These are phyloP conservation scores for Mesorhabditis sp. DNA, from an alignment of 2,888 invertebrate genomes.

Conservation along the genomic window DNA sequence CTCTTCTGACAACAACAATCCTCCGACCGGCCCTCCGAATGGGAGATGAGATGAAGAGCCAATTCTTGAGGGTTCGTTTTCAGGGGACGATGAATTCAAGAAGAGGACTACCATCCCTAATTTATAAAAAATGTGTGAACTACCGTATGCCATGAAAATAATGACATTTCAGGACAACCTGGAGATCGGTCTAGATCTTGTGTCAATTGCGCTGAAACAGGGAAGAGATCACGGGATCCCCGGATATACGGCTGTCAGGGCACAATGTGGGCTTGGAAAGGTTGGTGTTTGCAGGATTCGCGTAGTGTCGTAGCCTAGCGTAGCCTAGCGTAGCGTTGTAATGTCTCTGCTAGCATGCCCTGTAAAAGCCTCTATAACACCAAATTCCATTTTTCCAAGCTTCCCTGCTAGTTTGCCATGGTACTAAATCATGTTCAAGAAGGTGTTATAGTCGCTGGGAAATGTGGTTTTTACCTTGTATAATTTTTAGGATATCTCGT, in stretches of 20 bases:
- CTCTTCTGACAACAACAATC: slow-evolving; percentile 32
- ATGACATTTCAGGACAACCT: slow-evolving; percentile 14
- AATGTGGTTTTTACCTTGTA: too few relatives aligned
- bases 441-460: too few relatives aligned
- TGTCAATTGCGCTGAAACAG: slow-evolving; percentile 52
- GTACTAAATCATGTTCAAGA: too few relatives aligned
- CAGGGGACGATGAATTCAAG: background rate
- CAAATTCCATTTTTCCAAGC: too few relatives aligned
- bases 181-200: slow-evolving; percentile 51
- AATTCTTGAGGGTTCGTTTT: slow-evolving; percentile 29
- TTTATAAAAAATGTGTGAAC: slow-evolving; percentile 30
- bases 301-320: too few relatives aligned
- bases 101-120: slow-evolving; percentile 9
- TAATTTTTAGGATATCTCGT: too few relatives aligned
- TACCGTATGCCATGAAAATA: background rate
- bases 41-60: slow-evolving; percentile 31
- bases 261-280: slow-evolving; percentile 51
- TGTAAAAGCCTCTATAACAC: too few relatives aligned
- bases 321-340: too few relatives aligned
- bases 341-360: too few relatives aligned
- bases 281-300: slow-evolving; percentile 12
- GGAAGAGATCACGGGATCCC: slow-evolving; percentile 57
- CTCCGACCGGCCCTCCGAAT: slow-evolving; percentile 31
- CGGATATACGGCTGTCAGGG: slow-evolving; percentile 46
- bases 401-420: too few relatives aligned